Conservation (phyloP, 1,140 invertebrate species). For the Oncopeltus fasciatus region DNA sequence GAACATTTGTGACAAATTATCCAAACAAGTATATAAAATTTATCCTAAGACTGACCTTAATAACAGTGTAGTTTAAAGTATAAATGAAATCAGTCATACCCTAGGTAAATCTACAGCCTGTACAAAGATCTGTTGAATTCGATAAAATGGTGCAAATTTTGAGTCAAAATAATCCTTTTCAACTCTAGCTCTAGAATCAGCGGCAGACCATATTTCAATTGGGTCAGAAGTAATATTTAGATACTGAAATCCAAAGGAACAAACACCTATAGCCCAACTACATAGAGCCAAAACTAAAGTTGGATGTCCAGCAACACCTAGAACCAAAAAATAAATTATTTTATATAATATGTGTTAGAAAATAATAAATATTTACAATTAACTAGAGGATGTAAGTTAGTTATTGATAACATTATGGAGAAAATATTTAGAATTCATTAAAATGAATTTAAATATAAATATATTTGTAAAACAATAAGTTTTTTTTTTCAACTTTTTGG, state of each 20-base stretch:
- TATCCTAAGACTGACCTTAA: background rate
- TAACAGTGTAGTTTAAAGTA: background rate
- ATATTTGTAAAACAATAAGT: too few species aligned
- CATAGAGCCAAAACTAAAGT: slow-evolving; percentile 60
- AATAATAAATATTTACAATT: background rate
- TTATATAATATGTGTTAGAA: background rate
- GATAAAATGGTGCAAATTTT: slow-evolving; percentile 89
- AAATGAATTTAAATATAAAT: background rate
- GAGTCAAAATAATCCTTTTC: slow-evolving; percentile 85
- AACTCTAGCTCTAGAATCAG: slow-evolving; percentile 61
- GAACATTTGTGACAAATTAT: slow-evolving; percentile 43
- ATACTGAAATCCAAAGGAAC: slow-evolving; percentile 49
- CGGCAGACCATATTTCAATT: slow-evolving; percentile 90
- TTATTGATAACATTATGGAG: background rate
- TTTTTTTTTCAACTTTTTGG: too few species aligned
- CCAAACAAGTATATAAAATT: background rate
- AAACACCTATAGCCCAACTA: slow-evolving; percentile 37
- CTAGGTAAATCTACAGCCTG: slow-evolving; percentile 45
- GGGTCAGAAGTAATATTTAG: slow-evolving; percentile 78
- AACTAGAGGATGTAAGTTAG: background rate
- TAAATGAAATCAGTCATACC: slow-evolving; percentile 22
- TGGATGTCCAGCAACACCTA: slow-evolving; percentile 63
- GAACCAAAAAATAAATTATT: slow-evolving; percentile 16
- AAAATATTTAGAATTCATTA: background rate
- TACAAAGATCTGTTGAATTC: slow-evolving; percentile 77